Conservation (phyloP, 1,140 invertebrate species). For the Oedothorax gibbosus region DNA sequence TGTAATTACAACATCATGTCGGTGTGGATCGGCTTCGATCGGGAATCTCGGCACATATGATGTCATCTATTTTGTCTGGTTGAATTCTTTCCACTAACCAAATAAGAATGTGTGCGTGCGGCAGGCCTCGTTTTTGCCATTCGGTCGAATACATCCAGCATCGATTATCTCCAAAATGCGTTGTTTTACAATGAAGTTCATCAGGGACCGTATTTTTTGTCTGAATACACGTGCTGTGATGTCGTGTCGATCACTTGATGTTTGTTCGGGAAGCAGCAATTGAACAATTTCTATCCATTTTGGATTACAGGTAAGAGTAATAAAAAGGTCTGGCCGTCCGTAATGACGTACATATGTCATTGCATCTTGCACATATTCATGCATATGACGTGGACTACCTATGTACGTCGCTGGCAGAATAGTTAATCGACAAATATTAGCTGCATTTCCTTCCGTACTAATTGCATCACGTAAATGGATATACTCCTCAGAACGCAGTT, state of each 20-base stretch:
- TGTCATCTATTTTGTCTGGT: conserved; percentile 9
- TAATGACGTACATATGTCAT: too few relatives aligned
- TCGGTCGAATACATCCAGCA: neutral
- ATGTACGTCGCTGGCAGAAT: neutral
- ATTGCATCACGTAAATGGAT: conserved; percentile 1
- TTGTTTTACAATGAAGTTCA: neutral
- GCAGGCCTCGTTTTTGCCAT: too few relatives aligned
- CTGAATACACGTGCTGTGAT: too few relatives aligned
- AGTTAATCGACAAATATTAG: conserved; percentile 12
- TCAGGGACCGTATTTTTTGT: neutral
- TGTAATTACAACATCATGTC: too few relatives aligned
- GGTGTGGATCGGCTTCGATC: conserved; percentile 14
- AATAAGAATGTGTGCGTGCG: conserved; percentile 68
- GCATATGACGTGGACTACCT: too few relatives aligned
- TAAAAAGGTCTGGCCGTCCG: too few relatives aligned
- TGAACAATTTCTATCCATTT: conserved; percentile 8
- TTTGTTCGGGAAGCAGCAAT: conserved; percentile 4
- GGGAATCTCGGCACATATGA: conserved; percentile 25
- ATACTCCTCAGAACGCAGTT: too few relatives aligned
- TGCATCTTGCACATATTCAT: too few relatives aligned
- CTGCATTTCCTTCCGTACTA: neutral
- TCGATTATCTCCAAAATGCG: neutral
- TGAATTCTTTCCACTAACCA: conserved; percentile 53
- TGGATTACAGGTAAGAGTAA: neutral
- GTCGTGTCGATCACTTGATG: conserved; percentile 8